Evolutionary conservation across 2,888 invertebrate species (phyloP).

Genomic region (Escarpia spicata): DNA sequence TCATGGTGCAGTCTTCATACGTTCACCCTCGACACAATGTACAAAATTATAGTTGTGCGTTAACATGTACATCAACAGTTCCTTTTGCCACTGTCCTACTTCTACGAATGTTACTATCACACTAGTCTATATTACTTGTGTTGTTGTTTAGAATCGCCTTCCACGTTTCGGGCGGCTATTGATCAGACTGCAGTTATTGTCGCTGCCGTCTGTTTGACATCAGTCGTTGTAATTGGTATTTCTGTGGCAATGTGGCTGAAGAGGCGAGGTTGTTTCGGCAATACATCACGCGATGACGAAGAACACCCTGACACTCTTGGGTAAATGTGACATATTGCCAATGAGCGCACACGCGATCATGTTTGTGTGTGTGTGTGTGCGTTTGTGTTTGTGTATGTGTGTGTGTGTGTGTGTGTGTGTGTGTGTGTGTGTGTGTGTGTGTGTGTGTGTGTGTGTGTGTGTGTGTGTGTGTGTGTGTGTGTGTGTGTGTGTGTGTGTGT

Average conservation of each 20-base stretch:
- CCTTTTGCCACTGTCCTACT: background rate
- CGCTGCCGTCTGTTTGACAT: background rate
- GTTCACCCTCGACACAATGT: background rate
- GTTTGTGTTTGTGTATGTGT: background rate
- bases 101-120: background rate
- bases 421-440: background rate
- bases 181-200: background rate
- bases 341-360: background rate
- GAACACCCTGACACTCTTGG: no score
- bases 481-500: background rate
- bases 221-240: background rate
- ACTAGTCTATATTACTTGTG: background rate
- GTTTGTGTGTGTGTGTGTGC: background rate
- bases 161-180: background rate
- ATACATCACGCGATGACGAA: background rate
- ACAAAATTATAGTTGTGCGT: background rate
- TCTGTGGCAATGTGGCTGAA: background rate
- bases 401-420: constrained; percentile 1
- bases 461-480: background rate
- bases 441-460: background rate
- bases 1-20: no score
- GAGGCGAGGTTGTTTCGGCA: background rate
- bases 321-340: background rate
- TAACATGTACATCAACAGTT: background rate
- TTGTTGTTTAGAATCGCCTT: background rate